Base-by-base conservation (phyloP, 2,797 vertebrate genomes). In the Atherinosoma microstoma region DNA sequence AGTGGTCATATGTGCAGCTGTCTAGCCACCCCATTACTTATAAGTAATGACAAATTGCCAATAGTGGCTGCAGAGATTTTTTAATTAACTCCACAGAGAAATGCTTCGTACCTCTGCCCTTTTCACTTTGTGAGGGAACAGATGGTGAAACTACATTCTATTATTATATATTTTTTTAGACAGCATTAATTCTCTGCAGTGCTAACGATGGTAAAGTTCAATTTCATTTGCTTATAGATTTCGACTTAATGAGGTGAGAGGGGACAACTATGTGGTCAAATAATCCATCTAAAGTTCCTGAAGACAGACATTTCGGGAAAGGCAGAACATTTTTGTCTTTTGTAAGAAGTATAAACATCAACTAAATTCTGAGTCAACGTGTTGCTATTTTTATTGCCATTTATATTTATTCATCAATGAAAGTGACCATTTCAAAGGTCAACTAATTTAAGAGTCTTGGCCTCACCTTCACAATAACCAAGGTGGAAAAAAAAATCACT, bases 1-100 rank as follows among this genome's bases (percentile, higher is more conserved):
- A 58, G 77, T 27, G 40, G 67, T 64, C 81, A 76, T 71, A 45
- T 62, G 60, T 69, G 58, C 70, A 65, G 70, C 79, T 86, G 75
- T 87, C 82, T 32, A 54, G 60, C 51, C 75, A 63, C 64, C 67
- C 72, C 63, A 84, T 87, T 70, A 85, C 85, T 89, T 71, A 87
- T 73, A 80, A 73, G 54, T 47, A 60, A 85, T 91, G 88, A 90
- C 71, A 82, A 90, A 90, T 84, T 81, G 70, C 76, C 71, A 82
- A 82, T 64, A 76, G 68, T 22, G 67, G 57, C 65, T 81, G 63
- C 0, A 10, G 45, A 73, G 76, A 77, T 69, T 83, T 86, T 83
- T 74, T 89, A 90, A 92, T 92, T 91, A 91, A 90, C 87, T 86
- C 73, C 72, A 63, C 34, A 27, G 63, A 81, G 75, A 74, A 35